These are phyloP conservation scores for Stictonetta naevosa DNA, from an alignment of 2,113 vertebrate genomes.

Conservation along the genomic window DNA sequence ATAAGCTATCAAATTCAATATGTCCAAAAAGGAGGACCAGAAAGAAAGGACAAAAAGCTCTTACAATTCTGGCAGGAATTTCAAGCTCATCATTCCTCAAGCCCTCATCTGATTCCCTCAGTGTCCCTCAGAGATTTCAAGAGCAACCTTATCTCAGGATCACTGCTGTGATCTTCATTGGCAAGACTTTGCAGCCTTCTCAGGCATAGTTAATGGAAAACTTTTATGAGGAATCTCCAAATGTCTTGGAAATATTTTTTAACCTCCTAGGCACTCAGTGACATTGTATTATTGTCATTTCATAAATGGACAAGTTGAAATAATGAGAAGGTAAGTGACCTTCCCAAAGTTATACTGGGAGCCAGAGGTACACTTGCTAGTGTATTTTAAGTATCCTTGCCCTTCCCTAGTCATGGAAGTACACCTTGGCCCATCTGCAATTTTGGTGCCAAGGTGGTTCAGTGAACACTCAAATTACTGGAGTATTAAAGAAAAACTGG, in stretches of 20 bases:
- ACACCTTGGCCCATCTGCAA: not conserved
- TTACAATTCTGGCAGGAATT: not conserved
- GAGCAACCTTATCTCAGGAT: not conserved
- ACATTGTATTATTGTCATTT: not conserved
- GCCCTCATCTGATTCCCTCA: not conserved
- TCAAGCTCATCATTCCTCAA: not conserved
- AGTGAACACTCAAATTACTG: not conserved
- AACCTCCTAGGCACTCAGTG: not conserved
- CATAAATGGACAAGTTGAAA: not conserved
- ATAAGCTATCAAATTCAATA: not conserved
- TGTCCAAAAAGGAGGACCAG: not conserved
- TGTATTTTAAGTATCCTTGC: not conserved
- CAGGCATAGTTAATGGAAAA: not conserved
- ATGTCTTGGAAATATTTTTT: not conserved
- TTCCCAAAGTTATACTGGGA: not conserved
- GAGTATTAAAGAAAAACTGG: not conserved
- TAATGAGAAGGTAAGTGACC: not conserved
- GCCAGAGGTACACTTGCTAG: not conserved
- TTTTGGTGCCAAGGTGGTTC: not conserved
- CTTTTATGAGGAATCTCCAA: not conserved
- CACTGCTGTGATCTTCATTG: not conserved
- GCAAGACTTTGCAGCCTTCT: not conserved
- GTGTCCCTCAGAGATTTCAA: not conserved
- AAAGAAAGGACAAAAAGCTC: not conserved
- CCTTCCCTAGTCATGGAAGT: not conserved